Evolutionary conservation across 2,797 vertebrate genomes (phyloP), one percentile per base, ranked within the genome.

Genomic region (Ambastaia sidthimunki): DNA sequence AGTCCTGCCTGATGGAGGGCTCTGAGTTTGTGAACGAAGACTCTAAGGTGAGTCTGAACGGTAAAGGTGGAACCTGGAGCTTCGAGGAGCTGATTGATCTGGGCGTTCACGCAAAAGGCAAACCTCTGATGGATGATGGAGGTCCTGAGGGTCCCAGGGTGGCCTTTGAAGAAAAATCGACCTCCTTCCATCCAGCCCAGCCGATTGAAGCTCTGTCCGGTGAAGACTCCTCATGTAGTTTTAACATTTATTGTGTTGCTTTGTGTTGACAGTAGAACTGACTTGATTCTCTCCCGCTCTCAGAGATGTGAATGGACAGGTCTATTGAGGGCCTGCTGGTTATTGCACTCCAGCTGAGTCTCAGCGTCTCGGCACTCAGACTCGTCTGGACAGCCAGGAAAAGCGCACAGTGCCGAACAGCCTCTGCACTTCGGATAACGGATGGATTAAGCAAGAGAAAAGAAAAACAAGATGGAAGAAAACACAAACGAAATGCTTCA

Each of bases 131-230:
- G 11, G 85, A 93, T 84, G 86, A 93, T 44, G 90, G 88, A 63
- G 84, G 87, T 85, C 81, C 89, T 54, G 93, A 91, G 21, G 93
- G 90, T 77, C 92, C 93, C 82, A 93, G 89, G 86, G 84, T 92
- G 80, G 90, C 92, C 85, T 94, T 94, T 73, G 95, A 96, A 86
- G 95, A 94, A 60, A 93, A 95, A 86, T 91, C 89, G 76, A 94
- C 90, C 88, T 84, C 93, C 74, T 90, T 97, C 87, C 91, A 91
- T 84, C 90, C 92, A 79, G 92, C 89, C 89, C 94, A 94, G 85
- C 89, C 95, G 72, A 91, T 96, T 81, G 95, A 96, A 91, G 88
- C 94, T 86, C 90, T 95, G 83, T 93, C 96, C 90, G 96, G 96
- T 96, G 89, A 93, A 85, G n/a, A 47, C 2, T 28, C 21, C 13